A percentile compares a stretch with the other conserved stretches of the same genome.
These are phyloP conservation scores for Emydura subglobosa DNA, from an alignment of 2,113 vertebrate genomes.

Conservation along the genomic window DNA sequence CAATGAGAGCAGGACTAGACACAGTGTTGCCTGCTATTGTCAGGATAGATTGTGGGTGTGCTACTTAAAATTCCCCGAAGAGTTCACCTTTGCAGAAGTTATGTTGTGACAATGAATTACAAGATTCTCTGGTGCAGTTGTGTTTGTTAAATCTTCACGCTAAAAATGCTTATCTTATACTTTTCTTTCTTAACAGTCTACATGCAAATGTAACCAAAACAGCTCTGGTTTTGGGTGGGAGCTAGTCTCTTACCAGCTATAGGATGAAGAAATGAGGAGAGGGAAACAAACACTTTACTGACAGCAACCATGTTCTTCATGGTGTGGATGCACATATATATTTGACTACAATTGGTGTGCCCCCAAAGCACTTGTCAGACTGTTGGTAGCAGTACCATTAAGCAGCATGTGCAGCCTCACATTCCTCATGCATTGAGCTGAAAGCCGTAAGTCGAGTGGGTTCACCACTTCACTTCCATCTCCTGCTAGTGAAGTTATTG, in stretches of 20 bases:
- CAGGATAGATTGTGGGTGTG: not conserved
- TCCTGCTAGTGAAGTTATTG: no score
- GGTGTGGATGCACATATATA: not conserved
- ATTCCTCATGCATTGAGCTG: not conserved
- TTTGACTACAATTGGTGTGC: not conserved
- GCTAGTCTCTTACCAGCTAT: not conserved
- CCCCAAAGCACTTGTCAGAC: not conserved
- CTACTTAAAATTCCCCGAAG: no score
- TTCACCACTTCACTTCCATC: no score
- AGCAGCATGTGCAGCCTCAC: no score
- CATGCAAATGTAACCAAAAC: not conserved
- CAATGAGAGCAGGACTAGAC: not conserved
- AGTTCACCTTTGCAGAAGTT: not conserved
- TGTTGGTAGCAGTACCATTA: not conserved
- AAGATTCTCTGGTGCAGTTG: not conserved
- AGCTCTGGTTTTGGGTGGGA: not conserved
- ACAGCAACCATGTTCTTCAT: not conserved
- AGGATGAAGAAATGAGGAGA: not conserved
- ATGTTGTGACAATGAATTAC: not conserved
- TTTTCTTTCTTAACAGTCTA: no score
- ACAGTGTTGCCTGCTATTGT: not conserved
- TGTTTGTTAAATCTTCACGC: not conserved
- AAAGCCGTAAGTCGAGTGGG: not conserved
- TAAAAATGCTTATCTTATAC: not conserved
- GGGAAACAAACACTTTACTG: not conserved